Conservation (phyloP, 2,888 invertebrate species). For the Leptinotarsa juncta region DNA sequence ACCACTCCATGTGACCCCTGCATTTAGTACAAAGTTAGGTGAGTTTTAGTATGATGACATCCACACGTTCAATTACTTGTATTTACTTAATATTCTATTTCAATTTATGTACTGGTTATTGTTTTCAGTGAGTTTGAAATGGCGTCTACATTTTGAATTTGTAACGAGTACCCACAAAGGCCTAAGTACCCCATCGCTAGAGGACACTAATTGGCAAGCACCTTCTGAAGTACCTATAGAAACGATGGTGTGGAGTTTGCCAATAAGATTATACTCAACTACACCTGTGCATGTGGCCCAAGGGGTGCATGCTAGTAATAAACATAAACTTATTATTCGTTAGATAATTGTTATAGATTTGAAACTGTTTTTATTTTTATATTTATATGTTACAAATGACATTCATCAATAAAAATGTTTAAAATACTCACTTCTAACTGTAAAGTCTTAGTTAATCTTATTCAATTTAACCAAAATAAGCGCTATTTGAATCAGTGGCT, state of each 20-base stretch:
- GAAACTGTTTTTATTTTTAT: slow-evolving; percentile 18
- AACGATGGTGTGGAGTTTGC: slow-evolving; percentile 99
- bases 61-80: too few species aligned
- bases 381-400: neutral
- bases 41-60: slow-evolving; percentile 41
- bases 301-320: slow-evolving; percentile 67
- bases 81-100: neutral
- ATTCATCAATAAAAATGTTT: too few species aligned
- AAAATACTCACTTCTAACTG: too few species aligned
- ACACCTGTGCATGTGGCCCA: slow-evolving; percentile 85
- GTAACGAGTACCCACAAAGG: slow-evolving; percentile 81
- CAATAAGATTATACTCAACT: slow-evolving; percentile 93
- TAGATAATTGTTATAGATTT: slow-evolving; percentile 28
- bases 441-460: too few species aligned
- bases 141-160: slow-evolving; percentile 98
- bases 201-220: slow-evolving; percentile 80
- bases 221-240: slow-evolving; percentile 91
- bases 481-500: too few species aligned
- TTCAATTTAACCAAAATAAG: too few species aligned
- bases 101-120: slow-evolving; percentile 2
- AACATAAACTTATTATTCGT: slow-evolving; percentile 59
- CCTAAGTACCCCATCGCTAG: slow-evolving; percentile 70
- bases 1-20: slow-evolving; percentile 94
- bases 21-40: slow-evolving; percentile 93
- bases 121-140: slow-evolving; percentile 83